Evolutionary conservation across 2,888 invertebrate species (phyloP).

Genomic region (Hetaerina titia): DNA sequence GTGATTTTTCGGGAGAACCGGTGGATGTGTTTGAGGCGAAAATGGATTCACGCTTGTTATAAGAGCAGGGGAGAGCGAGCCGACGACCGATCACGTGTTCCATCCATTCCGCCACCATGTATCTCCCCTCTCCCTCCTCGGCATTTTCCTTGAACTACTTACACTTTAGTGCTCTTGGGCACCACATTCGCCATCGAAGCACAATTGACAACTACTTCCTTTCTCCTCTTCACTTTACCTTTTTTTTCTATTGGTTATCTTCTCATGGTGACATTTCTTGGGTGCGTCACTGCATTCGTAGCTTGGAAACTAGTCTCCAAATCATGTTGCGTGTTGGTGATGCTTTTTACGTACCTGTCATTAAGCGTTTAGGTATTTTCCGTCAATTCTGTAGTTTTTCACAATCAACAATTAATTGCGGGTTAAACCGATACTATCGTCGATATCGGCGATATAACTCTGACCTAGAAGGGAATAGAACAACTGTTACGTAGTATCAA

Average conservation of each 20-base stretch:
- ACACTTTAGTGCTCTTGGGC: neutral
- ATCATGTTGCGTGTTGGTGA: neutral
- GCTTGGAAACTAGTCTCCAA: neutral
- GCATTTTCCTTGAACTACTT: constrained; percentile 49
- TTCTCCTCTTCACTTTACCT: neutral
- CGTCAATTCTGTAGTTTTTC: no score
- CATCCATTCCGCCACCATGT: neutral
- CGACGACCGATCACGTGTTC: neutral
- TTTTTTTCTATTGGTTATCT: neutral
- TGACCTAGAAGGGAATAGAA: no score
- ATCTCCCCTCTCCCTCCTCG: neutral
- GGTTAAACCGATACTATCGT: no score
- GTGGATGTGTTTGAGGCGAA: neutral
- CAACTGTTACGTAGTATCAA: no score
- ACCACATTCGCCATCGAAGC: neutral
- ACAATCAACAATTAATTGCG: no score
- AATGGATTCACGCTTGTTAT: neutral
- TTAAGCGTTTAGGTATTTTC: no score
- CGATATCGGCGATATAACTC: no score
- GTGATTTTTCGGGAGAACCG: neutral
- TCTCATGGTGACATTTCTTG: neutral
- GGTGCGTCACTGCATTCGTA: neutral
- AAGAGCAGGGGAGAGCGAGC: neutral
- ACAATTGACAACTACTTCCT: neutral
- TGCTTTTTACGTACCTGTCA: neutral